phyloP scores from a whole-genome alignment of 2,797 vertebrate genomes.

The Alcedo atthis region DNA sequence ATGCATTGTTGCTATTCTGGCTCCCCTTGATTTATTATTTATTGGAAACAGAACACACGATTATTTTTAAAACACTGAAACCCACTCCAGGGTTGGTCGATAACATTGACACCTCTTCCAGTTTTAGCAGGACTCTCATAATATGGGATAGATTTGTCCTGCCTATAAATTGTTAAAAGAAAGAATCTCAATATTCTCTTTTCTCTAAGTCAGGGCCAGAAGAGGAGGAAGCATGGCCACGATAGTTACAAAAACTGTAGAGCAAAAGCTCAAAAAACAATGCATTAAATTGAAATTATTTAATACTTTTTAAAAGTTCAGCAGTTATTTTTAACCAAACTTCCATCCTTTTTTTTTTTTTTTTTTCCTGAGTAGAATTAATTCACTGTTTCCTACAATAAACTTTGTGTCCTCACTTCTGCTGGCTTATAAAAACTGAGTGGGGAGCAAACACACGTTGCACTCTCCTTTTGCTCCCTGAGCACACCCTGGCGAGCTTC shows the following conservation, averaged over 20 bases:
- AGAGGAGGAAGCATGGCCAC: not conserved
- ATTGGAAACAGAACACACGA: not conserved
- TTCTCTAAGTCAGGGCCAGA: accelerated
- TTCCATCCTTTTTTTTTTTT: not conserved
- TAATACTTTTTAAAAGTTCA: not conserved
- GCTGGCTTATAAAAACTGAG: not conserved
- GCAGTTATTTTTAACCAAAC: not conserved
- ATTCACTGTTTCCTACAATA: not conserved
- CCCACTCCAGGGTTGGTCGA: not conserved
- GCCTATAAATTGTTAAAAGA: not conserved
- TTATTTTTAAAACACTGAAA: constrained; percentile 21
- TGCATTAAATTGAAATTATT: not conserved
- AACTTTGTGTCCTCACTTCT: not conserved
- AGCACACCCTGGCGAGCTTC: not conserved
- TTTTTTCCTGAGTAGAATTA: not conserved
- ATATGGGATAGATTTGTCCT: not conserved
- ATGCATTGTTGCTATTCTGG: not conserved
- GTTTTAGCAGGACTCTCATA: not conserved
- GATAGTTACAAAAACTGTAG: not conserved
- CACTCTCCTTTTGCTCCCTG: not conserved
- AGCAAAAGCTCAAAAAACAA: not conserved
- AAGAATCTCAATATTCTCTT: not conserved
- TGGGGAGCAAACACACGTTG: accelerated
- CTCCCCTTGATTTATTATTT: constrained; percentile 48
- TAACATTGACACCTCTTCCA: not conserved